Evolutionary conservation across 1,140 invertebrate species (phyloP).

Genomic region (Sycophaga agraensis): DNA sequence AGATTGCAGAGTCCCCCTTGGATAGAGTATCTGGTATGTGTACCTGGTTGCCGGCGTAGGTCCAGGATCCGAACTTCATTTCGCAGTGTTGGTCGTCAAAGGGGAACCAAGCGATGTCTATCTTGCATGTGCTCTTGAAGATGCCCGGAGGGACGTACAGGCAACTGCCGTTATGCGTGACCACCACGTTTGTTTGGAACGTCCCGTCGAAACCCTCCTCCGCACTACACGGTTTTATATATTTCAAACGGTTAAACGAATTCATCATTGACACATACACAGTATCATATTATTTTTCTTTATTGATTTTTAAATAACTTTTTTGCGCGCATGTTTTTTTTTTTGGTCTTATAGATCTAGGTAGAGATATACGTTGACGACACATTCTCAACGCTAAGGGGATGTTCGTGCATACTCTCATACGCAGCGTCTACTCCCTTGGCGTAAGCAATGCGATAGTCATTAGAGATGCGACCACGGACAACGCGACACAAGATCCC

Average conservation of each 20-base stretch:
- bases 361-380: no score
- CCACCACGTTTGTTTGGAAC: slow-evolving; percentile 96
- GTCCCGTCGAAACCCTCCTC: slow-evolving; percentile 98
- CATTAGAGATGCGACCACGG: not conserved
- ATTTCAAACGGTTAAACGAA: slow-evolving; percentile 36
- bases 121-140: slow-evolving; percentile 98
- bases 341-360: no score
- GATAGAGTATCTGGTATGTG: slow-evolving; percentile 44
- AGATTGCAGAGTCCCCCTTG: not conserved
- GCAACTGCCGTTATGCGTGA: slow-evolving; percentile 92
- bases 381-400: no score
- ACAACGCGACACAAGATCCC: slow-evolving; percentile 3
- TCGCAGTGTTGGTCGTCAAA: slow-evolving; percentile 97
- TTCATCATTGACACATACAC: slow-evolving; percentile 26
- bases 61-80: slow-evolving; percentile 96
- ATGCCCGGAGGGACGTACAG: slow-evolving; percentile 96
- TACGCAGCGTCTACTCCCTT: slow-evolving; percentile 1
- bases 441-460: slow-evolving; percentile 30
- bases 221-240: slow-evolving; percentile 72
- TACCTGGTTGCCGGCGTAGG: slow-evolving; percentile 91
- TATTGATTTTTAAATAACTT: not conserved
- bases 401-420: no score
- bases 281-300: slow-evolving; percentile 27
- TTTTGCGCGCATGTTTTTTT: no score
- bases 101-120: slow-evolving; percentile 98